Evolutionary conservation across 2,113 vertebrate species (phyloP).

Genomic region (Catharus fuscescens): DNA sequence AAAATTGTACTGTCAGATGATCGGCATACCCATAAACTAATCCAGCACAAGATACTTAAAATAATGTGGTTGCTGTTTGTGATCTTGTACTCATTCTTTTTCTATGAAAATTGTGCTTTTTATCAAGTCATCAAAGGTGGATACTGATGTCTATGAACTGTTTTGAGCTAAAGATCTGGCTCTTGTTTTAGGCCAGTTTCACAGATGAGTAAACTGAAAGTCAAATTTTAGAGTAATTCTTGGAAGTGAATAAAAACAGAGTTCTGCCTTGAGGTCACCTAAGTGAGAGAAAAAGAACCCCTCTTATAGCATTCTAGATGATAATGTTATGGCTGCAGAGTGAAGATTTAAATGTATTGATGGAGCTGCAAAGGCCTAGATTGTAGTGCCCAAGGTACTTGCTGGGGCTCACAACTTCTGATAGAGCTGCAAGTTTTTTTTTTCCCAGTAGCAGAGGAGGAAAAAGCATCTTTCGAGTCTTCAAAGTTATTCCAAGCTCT

Average conservation of each 20-base stretch:
- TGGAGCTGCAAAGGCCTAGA: background rate
- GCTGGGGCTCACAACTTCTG: background rate
- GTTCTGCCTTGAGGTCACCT: background rate
- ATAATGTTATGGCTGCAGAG: background rate
- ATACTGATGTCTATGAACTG: background rate
- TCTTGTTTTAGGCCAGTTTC: background rate
- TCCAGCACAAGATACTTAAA: background rate
- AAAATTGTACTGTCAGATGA: background rate
- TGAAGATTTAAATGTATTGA: background rate
- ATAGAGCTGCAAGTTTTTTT: background rate
- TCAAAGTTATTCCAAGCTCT: background rate
- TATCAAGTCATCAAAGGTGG: background rate
- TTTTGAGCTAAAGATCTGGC: background rate
- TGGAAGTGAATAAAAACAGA: background rate
- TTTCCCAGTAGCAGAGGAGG: background rate
- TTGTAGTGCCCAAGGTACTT: background rate
- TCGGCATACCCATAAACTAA: background rate
- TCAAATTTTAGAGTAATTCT: background rate
- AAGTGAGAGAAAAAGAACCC: background rate
- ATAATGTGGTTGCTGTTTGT: background rate
- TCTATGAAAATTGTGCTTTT: background rate
- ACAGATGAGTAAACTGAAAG: background rate
- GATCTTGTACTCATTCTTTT: background rate
- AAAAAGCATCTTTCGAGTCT: background rate
- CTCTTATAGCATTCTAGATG: background rate